These are phyloP conservation scores for Catocala sponsa DNA, from an alignment of 2,888 invertebrate genomes.

Conservation along the genomic window DNA sequence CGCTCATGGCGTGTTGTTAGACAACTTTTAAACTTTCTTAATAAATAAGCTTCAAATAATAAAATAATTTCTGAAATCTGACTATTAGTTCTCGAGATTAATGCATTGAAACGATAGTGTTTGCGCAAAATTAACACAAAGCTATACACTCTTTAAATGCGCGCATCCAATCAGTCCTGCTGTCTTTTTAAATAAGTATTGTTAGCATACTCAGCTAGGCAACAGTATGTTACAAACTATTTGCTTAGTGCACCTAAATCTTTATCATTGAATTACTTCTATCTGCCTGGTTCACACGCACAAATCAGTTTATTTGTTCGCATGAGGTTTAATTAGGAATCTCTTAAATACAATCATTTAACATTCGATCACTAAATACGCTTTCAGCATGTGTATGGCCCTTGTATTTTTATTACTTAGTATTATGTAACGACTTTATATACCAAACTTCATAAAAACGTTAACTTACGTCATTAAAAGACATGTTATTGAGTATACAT, in stretches of 20 bases:
- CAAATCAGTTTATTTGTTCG: conserved; percentile 14
- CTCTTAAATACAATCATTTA: conserved; percentile 26
- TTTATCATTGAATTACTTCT: conserved; percentile 6
- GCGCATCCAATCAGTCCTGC: no score
- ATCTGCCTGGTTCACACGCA: conserved; percentile 8
- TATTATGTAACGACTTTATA: conserved; percentile 4
- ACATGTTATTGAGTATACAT: background rate
- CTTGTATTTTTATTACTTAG: conserved; percentile 17
- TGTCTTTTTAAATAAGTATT: no score
- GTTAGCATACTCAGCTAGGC: no score
- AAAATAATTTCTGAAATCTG: no score
- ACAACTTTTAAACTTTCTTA: no score
- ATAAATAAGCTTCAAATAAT: no score
- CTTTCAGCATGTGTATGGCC: conserved; percentile 22
- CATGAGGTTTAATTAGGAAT: conserved; percentile 12
- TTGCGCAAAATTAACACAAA: no score
- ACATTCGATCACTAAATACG: conserved; percentile 28
- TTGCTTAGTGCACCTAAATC: background rate
- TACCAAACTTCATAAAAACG: conserved; percentile 4
- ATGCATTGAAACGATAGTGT: no score
- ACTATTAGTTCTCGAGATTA: no score
- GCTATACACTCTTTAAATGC: no score
- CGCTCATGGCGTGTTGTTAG: no score
- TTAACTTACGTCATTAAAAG: background rate
- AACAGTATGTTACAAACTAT: conserved; percentile 5